phyloP scores from a whole-genome alignment of 2,888 invertebrate species.

The Dioctria rufipes region DNA sequence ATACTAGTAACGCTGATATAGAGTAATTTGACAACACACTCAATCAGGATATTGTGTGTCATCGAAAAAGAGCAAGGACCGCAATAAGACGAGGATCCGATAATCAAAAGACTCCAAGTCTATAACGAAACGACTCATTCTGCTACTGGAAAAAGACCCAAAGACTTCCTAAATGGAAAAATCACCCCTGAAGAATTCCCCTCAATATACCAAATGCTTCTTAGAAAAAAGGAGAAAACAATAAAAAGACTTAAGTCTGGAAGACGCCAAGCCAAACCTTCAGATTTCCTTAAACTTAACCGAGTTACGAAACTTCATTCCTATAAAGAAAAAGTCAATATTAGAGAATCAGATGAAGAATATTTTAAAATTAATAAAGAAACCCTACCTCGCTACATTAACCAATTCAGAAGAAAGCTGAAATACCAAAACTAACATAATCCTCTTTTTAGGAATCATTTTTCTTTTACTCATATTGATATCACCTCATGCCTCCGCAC shows the following conservation, averaged over 20 bases:
- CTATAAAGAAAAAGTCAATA: conserved; percentile 8
- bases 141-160: conserved; percentile 28
- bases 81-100: conserved; percentile 7
- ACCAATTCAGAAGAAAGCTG: conserved; percentile 11
- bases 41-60: conserved; percentile 6
- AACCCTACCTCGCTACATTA: conserved; percentile 7
- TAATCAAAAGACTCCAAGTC: background rate
- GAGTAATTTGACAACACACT: conserved; percentile 29
- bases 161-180: conserved; percentile 28
- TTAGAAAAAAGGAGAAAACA: background rate
- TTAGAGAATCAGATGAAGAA: conserved; percentile 16
- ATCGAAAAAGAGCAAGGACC: conserved; percentile 39
- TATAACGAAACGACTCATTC: conserved; percentile 49
- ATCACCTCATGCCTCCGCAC: background rate
- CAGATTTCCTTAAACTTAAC: conserved; percentile 17
- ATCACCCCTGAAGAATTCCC: conserved; percentile 3
- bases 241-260: background rate
- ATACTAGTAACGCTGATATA: conserved; percentile 35
- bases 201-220: conserved; percentile 15
- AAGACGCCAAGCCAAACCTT: conserved; percentile 16
- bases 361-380: background rate
- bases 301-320: conserved; percentile 19
- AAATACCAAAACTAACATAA: conserved; percentile 29
- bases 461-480: background rate
- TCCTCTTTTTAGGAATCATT: conserved; percentile 3